Conservation (phyloP, 2,888 invertebrate genomes). For the Nomada fabriciana region DNA sequence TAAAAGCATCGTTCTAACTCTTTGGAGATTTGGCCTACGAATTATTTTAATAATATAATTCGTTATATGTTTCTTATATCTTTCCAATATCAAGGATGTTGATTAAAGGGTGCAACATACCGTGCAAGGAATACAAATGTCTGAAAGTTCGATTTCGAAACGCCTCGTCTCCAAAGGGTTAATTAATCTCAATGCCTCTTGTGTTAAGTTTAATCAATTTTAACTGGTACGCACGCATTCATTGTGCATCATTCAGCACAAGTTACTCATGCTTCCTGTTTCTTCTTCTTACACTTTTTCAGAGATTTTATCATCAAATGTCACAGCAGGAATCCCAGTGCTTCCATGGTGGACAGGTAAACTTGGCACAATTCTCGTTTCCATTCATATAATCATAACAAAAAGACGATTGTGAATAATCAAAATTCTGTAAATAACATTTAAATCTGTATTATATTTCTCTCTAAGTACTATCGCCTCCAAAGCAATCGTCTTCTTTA, state of each 20-base stretch:
- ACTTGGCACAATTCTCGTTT: slow-evolving; percentile 35
- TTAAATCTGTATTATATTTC: background rate
- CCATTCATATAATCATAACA: slow-evolving; percentile 11
- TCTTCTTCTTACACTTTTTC: slow-evolving; percentile 71
- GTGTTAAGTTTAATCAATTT: background rate
- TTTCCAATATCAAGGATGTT: no score
- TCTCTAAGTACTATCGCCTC: background rate
- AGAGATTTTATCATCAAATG: slow-evolving; percentile 84
- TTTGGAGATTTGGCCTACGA: no score
- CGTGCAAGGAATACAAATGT: no score
- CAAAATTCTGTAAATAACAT: background rate
- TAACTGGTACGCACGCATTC: slow-evolving; percentile 30
- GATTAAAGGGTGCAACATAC: no score
- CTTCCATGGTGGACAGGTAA: slow-evolving; percentile 84
- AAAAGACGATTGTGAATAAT: background rate
- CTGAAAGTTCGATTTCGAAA: background rate
- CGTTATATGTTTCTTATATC: no score
- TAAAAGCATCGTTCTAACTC: no score
- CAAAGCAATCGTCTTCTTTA: background rate
- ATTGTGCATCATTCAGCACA: slow-evolving; percentile 32
- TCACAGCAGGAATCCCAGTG: slow-evolving; percentile 84
- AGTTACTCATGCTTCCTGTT: slow-evolving; percentile 65
- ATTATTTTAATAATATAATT: no score
- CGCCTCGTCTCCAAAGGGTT: background rate
- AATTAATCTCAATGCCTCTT: background rate